Percentiles rank a stretch among this genome's conserved stretches.
These are phyloP conservation scores for Philaethria dido DNA, from an alignment of 2,888 invertebrate species.

Conservation along the genomic window DNA sequence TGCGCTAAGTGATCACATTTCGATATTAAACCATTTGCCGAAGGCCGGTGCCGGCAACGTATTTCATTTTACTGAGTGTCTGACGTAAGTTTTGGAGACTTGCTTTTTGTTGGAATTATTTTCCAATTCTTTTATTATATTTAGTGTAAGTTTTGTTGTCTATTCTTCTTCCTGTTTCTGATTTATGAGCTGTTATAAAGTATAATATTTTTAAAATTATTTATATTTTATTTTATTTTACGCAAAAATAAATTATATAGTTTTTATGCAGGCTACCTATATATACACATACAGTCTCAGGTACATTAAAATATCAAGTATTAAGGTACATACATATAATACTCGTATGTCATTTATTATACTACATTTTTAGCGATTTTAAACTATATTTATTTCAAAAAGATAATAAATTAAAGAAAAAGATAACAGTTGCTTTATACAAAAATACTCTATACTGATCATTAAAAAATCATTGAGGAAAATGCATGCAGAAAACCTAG, in stretches of 20 bases:
- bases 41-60: constrained; percentile 80
- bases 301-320: too few relatives aligned
- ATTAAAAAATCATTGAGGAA: too few relatives aligned
- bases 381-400: too few relatives aligned
- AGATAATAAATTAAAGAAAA: too few relatives aligned
- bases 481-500: too few relatives aligned
- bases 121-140: constrained; percentile 76
- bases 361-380: too few relatives aligned
- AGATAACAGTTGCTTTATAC: too few relatives aligned
- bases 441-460: too few relatives aligned
- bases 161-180: constrained; percentile 51
- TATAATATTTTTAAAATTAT: constrained; percentile 4
- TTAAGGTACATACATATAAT: too few relatives aligned
- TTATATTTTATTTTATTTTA: too few relatives aligned
- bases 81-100: constrained; percentile 80
- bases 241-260: background rate
- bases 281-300: too few relatives aligned
- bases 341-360: too few relatives aligned
- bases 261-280: background rate
- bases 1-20: constrained; percentile 84
- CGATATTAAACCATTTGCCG: constrained; percentile 84
- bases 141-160: constrained; percentile 52
- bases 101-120: constrained; percentile 79
- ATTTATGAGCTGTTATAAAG: constrained; percentile 32
- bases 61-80: constrained; percentile 84